Percentiles rank a stretch among this genome's conserved stretches.
Conservation (phyloP, 2,113 vertebrate genomes). For the Eidolon helvum region DNA sequence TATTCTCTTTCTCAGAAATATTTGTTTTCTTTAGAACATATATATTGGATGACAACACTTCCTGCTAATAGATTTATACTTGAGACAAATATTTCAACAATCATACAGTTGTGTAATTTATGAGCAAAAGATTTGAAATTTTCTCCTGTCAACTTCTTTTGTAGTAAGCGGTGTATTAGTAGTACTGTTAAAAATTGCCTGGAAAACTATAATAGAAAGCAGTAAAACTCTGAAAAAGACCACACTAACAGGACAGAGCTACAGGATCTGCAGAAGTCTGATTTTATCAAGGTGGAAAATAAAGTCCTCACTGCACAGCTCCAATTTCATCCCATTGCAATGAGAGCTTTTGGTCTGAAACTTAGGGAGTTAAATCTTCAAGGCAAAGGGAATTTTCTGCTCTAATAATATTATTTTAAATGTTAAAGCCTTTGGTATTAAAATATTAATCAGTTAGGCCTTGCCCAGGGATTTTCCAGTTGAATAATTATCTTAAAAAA, state of each 20-base stretch:
- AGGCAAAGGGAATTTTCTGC: conserved; percentile 52
- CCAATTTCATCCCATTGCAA: neutral
- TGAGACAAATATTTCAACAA: conserved; percentile 71
- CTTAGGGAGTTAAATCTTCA: neutral
- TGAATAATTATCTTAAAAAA: accelerated
- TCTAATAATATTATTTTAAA: conserved; percentile 27
- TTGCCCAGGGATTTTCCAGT: neutral
- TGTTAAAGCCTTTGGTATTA: neutral
- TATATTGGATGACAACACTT: conserved; percentile 17
- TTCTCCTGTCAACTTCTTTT: conserved; percentile 74
- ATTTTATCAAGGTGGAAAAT: conserved; percentile 60
- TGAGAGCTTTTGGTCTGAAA: neutral
- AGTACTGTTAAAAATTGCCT: conserved; percentile 77
- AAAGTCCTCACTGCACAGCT: neutral
- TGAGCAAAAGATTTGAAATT: conserved; percentile 58
- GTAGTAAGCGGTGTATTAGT: conserved; percentile 74
- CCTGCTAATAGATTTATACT: conserved; percentile 69
- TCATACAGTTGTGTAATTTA: conserved; percentile 68
- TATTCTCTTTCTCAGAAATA: conserved; percentile 9
- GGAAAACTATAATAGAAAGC: conserved; percentile 70
- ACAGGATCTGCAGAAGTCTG: conserved; percentile 57
- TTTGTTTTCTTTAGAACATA: neutral
- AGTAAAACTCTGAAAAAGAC: conserved; percentile 72
- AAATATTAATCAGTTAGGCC: neutral
- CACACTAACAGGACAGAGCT: conserved; percentile 48